Evolutionary conservation across 1,140 invertebrate species (phyloP).

Genomic region (Psilanteris sp.): DNA sequence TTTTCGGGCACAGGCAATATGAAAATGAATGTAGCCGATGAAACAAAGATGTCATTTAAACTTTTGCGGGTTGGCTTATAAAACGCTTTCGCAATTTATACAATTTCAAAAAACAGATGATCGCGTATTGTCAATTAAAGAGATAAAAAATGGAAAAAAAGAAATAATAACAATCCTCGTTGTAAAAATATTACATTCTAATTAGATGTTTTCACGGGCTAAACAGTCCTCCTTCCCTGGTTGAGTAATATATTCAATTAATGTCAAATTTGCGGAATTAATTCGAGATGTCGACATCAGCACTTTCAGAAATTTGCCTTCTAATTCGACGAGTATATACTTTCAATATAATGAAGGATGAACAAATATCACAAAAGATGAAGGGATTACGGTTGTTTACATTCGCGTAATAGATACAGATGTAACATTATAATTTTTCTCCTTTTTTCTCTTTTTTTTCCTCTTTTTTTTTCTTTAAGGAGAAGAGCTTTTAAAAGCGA

Average conservation of each 20-base stretch:
- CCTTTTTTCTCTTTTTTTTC: too few relatives aligned
- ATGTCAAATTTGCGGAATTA: conserved; percentile 48
- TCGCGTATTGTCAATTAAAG: too few relatives aligned
- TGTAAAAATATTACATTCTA: too few relatives aligned
- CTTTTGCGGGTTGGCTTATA: background rate
- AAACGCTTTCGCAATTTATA: background rate
- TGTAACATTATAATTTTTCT: conserved; percentile 30
- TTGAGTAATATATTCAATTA: conserved; percentile 25
- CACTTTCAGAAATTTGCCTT: conserved; percentile 48
- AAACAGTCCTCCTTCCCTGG: background rate
- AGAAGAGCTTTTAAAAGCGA: too few relatives aligned
- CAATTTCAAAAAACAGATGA: too few relatives aligned
- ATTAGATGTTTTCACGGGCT: too few relatives aligned
- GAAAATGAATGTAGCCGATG: conserved; percentile 47
- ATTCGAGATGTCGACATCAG: conserved; percentile 37
- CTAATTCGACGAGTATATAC: conserved; percentile 26
- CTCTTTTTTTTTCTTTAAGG: too few relatives aligned
- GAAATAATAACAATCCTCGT: too few relatives aligned
- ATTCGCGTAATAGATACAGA: background rate
- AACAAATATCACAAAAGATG: conserved; percentile 38
- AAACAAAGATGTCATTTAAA: conserved; percentile 46
- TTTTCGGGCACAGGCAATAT: conserved; percentile 31
- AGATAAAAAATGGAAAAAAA: too few relatives aligned
- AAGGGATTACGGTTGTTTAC: conserved; percentile 39
- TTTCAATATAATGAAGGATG: conserved; percentile 27